phyloP scores from a whole-genome alignment of 2,888 invertebrate genomes.

The Meloe dianella region DNA sequence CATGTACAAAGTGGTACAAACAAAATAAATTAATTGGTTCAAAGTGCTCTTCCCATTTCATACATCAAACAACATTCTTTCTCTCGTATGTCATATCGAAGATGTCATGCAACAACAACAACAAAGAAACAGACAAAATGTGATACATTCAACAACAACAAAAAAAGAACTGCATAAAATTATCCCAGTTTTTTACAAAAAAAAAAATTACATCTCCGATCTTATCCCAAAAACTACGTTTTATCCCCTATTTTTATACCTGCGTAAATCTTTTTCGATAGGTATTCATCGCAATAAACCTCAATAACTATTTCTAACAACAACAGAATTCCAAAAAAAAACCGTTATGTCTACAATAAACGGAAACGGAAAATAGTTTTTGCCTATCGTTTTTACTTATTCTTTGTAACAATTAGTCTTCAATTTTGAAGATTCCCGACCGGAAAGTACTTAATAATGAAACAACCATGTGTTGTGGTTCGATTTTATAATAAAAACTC shows the following conservation, averaged over 20 bases:
- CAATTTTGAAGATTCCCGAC: conserved; percentile 1
- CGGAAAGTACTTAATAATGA: not conserved
- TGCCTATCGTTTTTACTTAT: not conserved
- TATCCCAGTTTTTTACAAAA: not conserved
- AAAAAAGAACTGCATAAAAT: not conserved
- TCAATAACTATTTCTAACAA: not conserved
- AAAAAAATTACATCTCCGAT: not conserved
- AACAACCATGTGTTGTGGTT: not conserved
- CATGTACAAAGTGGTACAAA: conserved; percentile 36
- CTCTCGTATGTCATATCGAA: not conserved
- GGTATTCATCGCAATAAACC: not conserved
- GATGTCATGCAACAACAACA: not conserved
- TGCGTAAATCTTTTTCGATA: not conserved
- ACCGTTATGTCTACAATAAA: conserved; percentile 3
- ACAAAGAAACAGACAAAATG: not conserved
- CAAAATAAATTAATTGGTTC: conserved; percentile 36
- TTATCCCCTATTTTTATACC: not conserved
- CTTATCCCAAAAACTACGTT: not conserved
- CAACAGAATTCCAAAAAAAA: not conserved
- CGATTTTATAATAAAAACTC: not conserved
- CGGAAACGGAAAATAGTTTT: conserved; percentile 3
- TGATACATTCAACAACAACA: not conserved
- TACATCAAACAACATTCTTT: not conserved
- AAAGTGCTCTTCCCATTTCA: conserved; percentile 8
- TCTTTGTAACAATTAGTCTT: not conserved